Conservation (phyloP, 2,113 vertebrate species). For the Macaca mulatta region DNA sequence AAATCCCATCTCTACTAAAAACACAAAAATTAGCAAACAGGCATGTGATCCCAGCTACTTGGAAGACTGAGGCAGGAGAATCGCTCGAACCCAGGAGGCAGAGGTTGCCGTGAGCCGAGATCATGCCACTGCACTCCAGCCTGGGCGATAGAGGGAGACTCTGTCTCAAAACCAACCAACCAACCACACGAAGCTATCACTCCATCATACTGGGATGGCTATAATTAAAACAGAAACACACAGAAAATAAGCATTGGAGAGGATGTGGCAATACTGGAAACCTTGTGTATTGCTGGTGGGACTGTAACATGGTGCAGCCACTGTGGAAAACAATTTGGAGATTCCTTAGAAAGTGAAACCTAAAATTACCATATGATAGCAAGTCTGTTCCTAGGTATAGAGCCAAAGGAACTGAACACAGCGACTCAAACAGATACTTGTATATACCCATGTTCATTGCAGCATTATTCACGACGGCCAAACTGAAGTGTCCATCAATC, state of each 20-base stretch:
- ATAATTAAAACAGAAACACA: not conserved
- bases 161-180: not conserved
- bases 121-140: no score
- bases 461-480: not conserved
- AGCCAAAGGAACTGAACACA: not conserved
- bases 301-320: no score
- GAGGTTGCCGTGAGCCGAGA: no score
- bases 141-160: no score
- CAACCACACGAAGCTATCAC: not conserved
- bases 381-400: not conserved
- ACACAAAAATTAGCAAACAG: no score
- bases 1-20: no score
- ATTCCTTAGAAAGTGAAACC: not conserved
- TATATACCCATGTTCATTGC: accelerated
- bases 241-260: not conserved
- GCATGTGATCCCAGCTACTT: no score
- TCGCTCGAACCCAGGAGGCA: no score
- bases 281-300: not conserved
- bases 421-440: not conserved
- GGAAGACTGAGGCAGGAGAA: no score
- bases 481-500: not conserved
- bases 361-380: not conserved
- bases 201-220: not conserved
- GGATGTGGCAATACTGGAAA: not conserved
- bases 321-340: not conserved